A percentile compares a stretch with the other conserved stretches of the same genome.
Evolutionary conservation across 2,888 invertebrate species (phyloP).

Genomic region (Sipha maydis): DNA sequence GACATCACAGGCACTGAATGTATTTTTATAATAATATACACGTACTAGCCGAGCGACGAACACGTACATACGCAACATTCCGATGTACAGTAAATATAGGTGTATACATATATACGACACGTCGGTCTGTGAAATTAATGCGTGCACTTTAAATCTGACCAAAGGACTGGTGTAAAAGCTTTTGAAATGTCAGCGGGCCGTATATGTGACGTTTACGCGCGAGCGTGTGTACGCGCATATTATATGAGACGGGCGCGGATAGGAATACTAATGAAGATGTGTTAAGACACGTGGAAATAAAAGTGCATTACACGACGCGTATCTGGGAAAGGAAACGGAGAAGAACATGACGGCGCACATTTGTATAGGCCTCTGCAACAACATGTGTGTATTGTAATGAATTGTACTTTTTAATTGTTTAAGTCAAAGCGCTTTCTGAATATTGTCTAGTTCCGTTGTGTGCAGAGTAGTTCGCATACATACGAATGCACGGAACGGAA

Average conservation of each 20-base stretch:
- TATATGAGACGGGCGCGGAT: neutral
- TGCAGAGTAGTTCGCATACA: no score
- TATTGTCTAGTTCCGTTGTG: no score
- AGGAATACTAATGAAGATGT: conserved; percentile 49
- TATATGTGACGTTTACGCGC: neutral
- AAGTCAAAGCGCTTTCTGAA: neutral
- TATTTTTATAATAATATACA: neutral
- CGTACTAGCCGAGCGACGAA: neutral
- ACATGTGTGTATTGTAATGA: neutral
- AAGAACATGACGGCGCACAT: neutral
- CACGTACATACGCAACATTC: neutral
- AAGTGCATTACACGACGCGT: conserved; percentile 26
- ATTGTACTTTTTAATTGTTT: conserved; percentile 27
- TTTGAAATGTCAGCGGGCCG: neutral
- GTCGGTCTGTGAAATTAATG: neutral
- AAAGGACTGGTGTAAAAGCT: conserved; percentile 14
- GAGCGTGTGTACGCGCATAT: neutral
- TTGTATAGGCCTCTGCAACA: neutral
- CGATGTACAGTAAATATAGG: neutral
- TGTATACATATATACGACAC: neutral
- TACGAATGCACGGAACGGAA: no score
- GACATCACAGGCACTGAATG: neutral
- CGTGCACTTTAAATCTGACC: conserved; percentile 19
- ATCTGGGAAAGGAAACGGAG: neutral
- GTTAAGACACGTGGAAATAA: conserved; percentile 44